These are phyloP conservation scores for Mungos mungo DNA, from an alignment of 2,113 vertebrate species.

Conservation along the genomic window DNA sequence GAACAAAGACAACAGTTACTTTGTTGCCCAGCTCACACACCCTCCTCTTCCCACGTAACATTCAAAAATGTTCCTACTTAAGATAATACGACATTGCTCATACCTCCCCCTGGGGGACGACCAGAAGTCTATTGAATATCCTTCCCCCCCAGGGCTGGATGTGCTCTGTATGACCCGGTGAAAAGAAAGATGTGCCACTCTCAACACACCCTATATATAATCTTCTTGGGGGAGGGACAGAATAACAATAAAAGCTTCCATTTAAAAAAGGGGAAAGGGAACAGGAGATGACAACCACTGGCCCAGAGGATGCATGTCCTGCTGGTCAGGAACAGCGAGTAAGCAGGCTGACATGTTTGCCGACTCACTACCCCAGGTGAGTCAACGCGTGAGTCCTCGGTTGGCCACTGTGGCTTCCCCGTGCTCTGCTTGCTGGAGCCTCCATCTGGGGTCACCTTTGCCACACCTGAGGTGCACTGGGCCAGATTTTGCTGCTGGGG, in stretches of 20 bases:
- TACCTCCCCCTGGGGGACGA: neutral
- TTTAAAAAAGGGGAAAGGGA: neutral
- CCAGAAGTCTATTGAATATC: neutral
- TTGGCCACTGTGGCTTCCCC: neutral
- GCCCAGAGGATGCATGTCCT: neutral
- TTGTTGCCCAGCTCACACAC: neutral
- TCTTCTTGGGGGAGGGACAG: too few relatives aligned
- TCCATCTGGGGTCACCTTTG: neutral
- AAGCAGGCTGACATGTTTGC: neutral
- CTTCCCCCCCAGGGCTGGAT: neutral
- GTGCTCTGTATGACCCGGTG: neutral
- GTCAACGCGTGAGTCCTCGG: rapidly evolving
- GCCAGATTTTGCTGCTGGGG: neutral
- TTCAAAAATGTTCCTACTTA: neutral
- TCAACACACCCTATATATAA: neutral
- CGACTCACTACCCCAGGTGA: neutral
- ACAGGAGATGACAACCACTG: neutral
- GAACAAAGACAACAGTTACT: neutral
- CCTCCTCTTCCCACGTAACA: neutral
- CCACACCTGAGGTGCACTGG: neutral
- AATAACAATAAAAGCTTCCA: neutral
- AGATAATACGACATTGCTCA: neutral
- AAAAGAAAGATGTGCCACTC: neutral
- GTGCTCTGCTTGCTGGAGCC: neutral
- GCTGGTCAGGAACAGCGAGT: neutral